Conservation (phyloP, 1,140 invertebrate species). For the Parapsyche elsis region DNA sequence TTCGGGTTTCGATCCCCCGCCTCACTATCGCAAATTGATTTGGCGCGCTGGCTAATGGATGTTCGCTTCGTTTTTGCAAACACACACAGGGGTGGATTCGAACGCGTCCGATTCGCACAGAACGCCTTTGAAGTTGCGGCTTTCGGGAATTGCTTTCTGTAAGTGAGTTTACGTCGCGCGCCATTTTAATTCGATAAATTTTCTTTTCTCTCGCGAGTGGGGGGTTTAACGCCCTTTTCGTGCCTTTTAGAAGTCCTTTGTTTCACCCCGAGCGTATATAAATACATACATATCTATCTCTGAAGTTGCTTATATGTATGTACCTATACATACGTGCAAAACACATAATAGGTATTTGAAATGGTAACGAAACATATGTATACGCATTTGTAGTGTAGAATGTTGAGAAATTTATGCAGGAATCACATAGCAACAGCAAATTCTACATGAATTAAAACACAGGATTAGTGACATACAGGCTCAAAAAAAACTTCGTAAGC, state of each 20-base stretch:
- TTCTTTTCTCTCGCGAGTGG: background rate
- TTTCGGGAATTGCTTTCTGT: constrained; percentile 7
- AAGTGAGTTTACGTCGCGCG: background rate
- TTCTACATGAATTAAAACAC: too few species aligned
- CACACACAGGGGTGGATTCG: background rate
- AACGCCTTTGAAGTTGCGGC: constrained; percentile 5
- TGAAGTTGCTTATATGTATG: too few species aligned
- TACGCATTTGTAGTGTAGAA: too few species aligned
- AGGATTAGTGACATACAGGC: too few species aligned
- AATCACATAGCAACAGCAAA: too few species aligned
- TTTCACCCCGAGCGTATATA: background rate
- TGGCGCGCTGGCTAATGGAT: constrained; percentile 15
- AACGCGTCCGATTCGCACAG: background rate
- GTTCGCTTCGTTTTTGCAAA: background rate
- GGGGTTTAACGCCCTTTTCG: constrained; percentile 11
- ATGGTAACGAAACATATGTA: too few species aligned
- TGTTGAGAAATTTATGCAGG: too few species aligned
- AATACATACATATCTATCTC: too few species aligned
- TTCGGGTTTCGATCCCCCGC: constrained; percentile 11
- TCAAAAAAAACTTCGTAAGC: too few species aligned
- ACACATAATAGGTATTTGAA: too few species aligned
- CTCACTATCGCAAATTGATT: constrained; percentile 21
- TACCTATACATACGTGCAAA: too few species aligned
- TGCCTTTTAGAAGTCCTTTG: background rate
- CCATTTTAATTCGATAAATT: constrained; percentile 19